Evolutionary conservation across 2,113 vertebrate species (phyloP), one percentile per base, ranked within the genome.

Genomic region (Bufo bufo): DNA sequence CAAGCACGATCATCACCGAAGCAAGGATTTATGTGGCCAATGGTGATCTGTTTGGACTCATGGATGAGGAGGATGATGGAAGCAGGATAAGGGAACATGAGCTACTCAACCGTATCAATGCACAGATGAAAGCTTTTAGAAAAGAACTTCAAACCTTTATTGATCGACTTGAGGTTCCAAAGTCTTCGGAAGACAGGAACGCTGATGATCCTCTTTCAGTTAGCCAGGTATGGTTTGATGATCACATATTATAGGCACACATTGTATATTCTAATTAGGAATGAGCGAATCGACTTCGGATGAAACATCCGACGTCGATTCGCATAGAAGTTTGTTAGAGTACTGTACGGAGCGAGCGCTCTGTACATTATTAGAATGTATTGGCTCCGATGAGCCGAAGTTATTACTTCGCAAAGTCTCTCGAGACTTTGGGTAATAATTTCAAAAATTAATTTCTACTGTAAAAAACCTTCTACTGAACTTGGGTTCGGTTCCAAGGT

Each of bases 91-190:
- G 98, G 0, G 98, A 99, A 90, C 98, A 99, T 16, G 98, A 99
- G 95, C 95, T 99, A 87, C 96, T 99, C 69, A 98, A 99, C 93
- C 96, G 98, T 47, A 99, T 99, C 93, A 98, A 98, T 0, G 98
- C 98, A 4, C 98, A 99, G 95, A 97, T 99, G 98, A 99, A 99
- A 92, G 96, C 97, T 49, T 99, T 99, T 93, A 95, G 97, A 93
- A 99, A 99, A 93, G 98, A 99, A 93, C 94, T 99, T 89, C 98
- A 99, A 94, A 95, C 94, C 91, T 99, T 99, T 92, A 99, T 99
- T 16, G 98, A 99, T 94, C 96, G 97, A 9, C 94, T 99, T 0
- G 98, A 99, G 90, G 97, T 99, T 89, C 98, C 98, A n/a, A 99
- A 97, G 92, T 93, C 95, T 33, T 95, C 96, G 2, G 98, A 99